Evolutionary conservation across 2,113 vertebrate genomes (phyloP).

Genomic region (Pogona vitticeps): DNA sequence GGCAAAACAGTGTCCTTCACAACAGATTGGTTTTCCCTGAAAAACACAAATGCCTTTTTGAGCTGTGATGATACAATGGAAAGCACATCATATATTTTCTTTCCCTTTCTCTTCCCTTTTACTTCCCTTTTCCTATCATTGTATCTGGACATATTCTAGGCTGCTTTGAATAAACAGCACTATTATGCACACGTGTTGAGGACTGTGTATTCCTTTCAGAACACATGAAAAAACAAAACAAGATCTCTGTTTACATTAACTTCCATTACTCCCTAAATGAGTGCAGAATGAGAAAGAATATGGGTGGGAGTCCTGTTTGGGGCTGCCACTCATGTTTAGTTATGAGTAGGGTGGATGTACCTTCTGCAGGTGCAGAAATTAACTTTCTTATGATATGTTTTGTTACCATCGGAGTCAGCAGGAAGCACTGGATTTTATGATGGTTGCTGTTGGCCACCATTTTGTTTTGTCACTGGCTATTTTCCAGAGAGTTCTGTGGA

Average conservation of each 20-base stretch:
- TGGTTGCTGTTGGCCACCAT: background rate
- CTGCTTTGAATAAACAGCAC: background rate
- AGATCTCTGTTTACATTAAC: background rate
- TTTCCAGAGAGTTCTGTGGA: background rate
- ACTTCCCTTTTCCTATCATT: background rate
- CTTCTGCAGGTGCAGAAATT: background rate
- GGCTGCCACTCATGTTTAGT: background rate
- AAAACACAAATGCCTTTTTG: conserved; percentile 38
- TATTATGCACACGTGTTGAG: background rate
- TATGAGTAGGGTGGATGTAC: background rate
- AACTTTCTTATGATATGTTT: background rate
- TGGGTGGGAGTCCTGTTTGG: background rate
- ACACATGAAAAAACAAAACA: background rate
- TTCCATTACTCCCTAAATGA: background rate
- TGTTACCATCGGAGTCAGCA: background rate
- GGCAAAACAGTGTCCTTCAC: conserved; percentile 35
- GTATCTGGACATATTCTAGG: background rate
- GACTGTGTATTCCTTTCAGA: background rate
- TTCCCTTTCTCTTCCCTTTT: background rate
- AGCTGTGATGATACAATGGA: conserved; percentile 29
- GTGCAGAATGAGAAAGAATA: background rate
- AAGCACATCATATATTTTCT: background rate
- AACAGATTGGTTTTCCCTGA: conserved; percentile 45
- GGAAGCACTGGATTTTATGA: background rate
- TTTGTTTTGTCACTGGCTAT: background rate